Conservation (phyloP, 1,140 invertebrate genomes). For the Pollicipes pollicipes region DNA sequence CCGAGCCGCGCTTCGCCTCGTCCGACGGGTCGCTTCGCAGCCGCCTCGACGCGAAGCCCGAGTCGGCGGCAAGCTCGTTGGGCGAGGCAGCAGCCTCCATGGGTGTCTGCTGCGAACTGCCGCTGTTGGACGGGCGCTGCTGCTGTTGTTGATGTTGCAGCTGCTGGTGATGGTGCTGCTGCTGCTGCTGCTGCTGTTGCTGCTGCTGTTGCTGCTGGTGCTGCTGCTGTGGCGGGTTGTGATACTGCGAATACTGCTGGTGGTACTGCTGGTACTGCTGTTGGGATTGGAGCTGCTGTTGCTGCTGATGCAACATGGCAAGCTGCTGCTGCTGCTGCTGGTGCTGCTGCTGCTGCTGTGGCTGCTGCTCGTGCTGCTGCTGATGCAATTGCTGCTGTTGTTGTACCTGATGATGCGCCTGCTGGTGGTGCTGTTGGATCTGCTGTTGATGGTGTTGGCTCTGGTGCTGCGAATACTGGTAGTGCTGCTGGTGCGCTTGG, state of each 20-base stretch:
- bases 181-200: neutral
- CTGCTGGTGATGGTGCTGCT: too few relatives aligned
- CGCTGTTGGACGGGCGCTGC: too few relatives aligned
- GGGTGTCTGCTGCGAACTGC: too few relatives aligned
- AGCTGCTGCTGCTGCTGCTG: too few relatives aligned
- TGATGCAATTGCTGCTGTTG: neutral
- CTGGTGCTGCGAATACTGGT: slow-evolving; percentile 7
- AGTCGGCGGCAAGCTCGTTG: too few relatives aligned
- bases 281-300: slow-evolving; percentile 11
- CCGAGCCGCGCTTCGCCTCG: neutral
- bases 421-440: too few relatives aligned
- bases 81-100: too few relatives aligned
- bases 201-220: slow-evolving; percentile 11
- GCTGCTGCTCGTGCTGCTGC: too few relatives aligned
- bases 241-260: neutral
- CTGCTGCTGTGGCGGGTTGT: neutral
- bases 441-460: slow-evolving; percentile 6
- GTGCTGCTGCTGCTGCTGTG: slow-evolving; percentile 7
- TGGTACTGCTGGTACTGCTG: slow-evolving; percentile 1
- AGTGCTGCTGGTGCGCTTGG: slow-evolving; percentile 9
- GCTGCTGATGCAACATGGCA: neutral
- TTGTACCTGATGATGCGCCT: too few relatives aligned
- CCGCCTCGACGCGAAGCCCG: neutral
- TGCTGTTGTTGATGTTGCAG: neutral
- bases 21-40: neutral